phyloP scores from a whole-genome alignment of 1,140 invertebrate species.

The Anadara kagoshimensis region DNA sequence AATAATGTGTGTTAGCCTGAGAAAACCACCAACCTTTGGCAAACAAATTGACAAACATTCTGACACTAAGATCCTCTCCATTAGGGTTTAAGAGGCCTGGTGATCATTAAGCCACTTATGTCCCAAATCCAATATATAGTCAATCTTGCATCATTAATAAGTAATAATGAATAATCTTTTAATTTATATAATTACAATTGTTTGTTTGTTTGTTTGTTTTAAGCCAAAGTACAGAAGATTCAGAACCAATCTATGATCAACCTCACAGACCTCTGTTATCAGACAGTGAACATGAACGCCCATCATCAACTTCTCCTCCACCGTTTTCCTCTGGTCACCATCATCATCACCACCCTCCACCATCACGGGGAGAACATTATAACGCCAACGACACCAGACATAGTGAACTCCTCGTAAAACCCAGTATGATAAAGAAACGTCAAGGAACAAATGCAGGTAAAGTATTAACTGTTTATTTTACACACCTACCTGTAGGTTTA shows the following conservation, averaged over 20 bases:
- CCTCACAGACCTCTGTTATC: slow-evolving; percentile 62
- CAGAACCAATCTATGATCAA: slow-evolving; percentile 87
- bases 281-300: slow-evolving; percentile 65
- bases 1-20: too few relatives aligned
- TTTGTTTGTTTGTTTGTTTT: slow-evolving; percentile 30
- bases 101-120: too few relatives aligned
- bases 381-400: slow-evolving; percentile 76
- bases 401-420: slow-evolving; percentile 76
- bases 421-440: slow-evolving; percentile 76
- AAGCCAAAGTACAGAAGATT: slow-evolving; percentile 78
- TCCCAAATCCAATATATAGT: too few relatives aligned
- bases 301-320: slow-evolving; percentile 62
- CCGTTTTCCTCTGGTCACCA: slow-evolving; percentile 22
- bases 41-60: too few relatives aligned
- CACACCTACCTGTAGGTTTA: too few relatives aligned
- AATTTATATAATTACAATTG: neutral
- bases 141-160: too few relatives aligned
- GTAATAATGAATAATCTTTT: too few relatives aligned
- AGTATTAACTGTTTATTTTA: too few relatives aligned
- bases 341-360: neutral
- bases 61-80: too few relatives aligned
- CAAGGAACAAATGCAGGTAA: slow-evolving; percentile 74
- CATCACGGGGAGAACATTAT: slow-evolving; percentile 74
- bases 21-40: neutral
- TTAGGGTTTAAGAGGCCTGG: too few relatives aligned